These are phyloP conservation scores for Heliconius congener DNA, from an alignment of 1,140 invertebrate genomes.

Conservation along the genomic window DNA sequence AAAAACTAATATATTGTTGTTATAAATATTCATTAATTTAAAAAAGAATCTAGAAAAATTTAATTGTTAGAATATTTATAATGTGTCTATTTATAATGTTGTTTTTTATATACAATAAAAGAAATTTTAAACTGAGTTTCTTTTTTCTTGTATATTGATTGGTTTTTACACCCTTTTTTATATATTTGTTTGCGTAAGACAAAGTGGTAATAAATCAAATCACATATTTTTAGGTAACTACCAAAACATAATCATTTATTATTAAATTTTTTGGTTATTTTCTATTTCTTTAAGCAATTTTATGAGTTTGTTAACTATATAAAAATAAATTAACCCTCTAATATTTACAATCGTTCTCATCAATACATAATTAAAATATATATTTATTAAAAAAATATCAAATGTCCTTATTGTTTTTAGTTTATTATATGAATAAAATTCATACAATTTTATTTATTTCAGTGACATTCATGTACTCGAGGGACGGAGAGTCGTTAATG, in stretches of 20 bases:
- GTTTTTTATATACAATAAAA: not conserved
- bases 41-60: too few relatives aligned
- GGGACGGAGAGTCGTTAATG: conserved; percentile 62
- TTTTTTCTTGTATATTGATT: not conserved
- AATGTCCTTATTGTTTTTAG: not conserved
- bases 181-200: not conserved
- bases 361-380: not conserved
- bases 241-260: too few relatives aligned
- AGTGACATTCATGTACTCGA: conserved; percentile 74
- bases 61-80: too few relatives aligned
- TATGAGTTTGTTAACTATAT: too few relatives aligned
- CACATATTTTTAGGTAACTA: too few relatives aligned
- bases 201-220: too few relatives aligned
- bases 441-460: conserved; percentile 42
- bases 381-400: not conserved
- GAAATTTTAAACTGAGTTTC: not conserved
- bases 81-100: not conserved
- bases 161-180: not conserved
- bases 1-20: too few relatives aligned
- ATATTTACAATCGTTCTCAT: too few relatives aligned
- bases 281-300: too few relatives aligned
- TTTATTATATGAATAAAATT: conserved; percentile 8
- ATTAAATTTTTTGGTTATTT: too few relatives aligned
- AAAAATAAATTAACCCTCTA: too few relatives aligned
- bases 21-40: too few relatives aligned